Conservation (phyloP, 2,888 invertebrate genomes). For the Selenia dentaria region DNA sequence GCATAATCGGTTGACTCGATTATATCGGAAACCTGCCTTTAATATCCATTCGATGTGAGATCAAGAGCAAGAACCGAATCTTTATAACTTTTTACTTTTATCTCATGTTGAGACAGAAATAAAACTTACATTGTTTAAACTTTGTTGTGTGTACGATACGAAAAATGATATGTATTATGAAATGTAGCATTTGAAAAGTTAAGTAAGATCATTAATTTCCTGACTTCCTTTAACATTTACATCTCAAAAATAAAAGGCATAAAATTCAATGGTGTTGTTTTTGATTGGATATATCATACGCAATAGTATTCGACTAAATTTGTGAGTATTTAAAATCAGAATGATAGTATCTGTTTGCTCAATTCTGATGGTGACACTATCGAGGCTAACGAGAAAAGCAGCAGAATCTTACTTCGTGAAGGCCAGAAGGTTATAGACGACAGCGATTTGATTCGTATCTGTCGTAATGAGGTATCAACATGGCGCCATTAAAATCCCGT, state of each 20-base stretch:
- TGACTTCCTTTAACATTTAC: no score
- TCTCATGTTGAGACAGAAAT: slow-evolving; percentile 4
- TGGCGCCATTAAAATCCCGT: slow-evolving; percentile 66
- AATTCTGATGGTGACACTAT: slow-evolving; percentile 9
- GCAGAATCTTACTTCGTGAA: slow-evolving; percentile 54
- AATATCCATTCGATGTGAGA: slow-evolving; percentile 16
- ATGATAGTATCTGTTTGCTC: not conserved
- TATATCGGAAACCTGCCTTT: slow-evolving; percentile 25
- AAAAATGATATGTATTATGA: no score
- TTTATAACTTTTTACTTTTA: slow-evolving; percentile 13
- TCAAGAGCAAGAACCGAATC: slow-evolving; percentile 21
- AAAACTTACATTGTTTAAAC: slow-evolving; percentile 9
- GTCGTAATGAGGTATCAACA: slow-evolving; percentile 60
- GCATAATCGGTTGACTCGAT: slow-evolving; percentile 27
- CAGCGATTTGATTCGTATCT: slow-evolving; percentile 60
- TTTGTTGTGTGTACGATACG: no score
- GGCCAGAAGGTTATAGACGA: slow-evolving; percentile 54
- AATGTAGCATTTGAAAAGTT: no score
- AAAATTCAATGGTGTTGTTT: no score
- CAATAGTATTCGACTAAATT: no score
- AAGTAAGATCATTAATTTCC: no score
- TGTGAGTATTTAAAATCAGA: no score
- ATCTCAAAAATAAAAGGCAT: no score
- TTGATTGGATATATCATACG: no score
- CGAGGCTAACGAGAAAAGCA: slow-evolving; percentile 50